Evolutionary conservation across 2,797 vertebrate species (phyloP).

Genomic region (Sebastes elongatus): DNA sequence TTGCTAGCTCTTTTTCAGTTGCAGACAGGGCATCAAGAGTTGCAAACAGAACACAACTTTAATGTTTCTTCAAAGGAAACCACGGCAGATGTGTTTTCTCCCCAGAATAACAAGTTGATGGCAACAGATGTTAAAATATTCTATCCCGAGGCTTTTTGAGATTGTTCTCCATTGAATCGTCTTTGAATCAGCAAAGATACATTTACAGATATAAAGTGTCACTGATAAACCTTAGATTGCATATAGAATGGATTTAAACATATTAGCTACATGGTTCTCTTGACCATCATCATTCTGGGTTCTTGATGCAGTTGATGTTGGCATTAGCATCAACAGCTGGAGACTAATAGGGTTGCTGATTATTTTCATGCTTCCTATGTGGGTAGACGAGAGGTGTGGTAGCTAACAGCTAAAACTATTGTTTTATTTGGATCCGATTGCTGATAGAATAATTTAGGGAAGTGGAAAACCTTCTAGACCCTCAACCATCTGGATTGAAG

Average conservation of each 20-base stretch:
- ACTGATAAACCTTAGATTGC: neutral
- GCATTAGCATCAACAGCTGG: neutral
- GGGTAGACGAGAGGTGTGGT: neutral
- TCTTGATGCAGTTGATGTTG: neutral
- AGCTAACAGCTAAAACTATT: neutral
- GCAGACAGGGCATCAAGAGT: neutral
- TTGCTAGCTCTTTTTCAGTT: neutral
- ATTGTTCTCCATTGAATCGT: slow-evolving; percentile 22
- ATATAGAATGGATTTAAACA: neutral
- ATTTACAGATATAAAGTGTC: neutral
- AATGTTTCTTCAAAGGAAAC: slow-evolving; percentile 51
- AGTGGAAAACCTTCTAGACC: too few relatives aligned
- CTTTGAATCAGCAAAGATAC: neutral
- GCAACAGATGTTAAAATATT: slow-evolving; percentile 45
- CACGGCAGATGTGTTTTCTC: slow-evolving; percentile 50
- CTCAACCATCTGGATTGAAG: too few relatives aligned
- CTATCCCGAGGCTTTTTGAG: neutral
- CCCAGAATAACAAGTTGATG: slow-evolving; percentile 49
- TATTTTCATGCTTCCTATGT: neutral
- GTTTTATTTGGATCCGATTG: neutral
- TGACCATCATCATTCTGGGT: neutral
- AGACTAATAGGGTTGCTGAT: neutral
- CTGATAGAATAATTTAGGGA: too few relatives aligned
- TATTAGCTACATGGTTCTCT: neutral
- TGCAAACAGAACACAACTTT: slow-evolving; percentile 36